These are phyloP conservation scores for Aphis craccivora DNA, from an alignment of 1,140 invertebrate genomes.

Conservation along the genomic window DNA sequence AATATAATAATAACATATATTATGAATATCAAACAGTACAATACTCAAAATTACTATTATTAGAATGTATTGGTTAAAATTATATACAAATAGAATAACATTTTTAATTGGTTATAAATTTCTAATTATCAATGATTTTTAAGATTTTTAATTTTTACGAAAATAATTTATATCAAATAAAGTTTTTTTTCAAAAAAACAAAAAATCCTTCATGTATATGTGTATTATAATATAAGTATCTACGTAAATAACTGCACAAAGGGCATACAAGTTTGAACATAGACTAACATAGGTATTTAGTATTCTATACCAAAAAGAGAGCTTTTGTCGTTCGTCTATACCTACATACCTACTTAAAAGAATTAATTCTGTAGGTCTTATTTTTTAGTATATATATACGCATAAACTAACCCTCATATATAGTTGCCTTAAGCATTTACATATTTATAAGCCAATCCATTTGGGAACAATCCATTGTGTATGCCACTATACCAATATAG, in stretches of 20 bases:
- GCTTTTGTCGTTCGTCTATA: not conserved
- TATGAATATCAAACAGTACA: too few relatives aligned
- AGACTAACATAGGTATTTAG: not conserved
- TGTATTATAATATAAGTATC: too few relatives aligned
- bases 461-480: not conserved
- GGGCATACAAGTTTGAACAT: not conserved
- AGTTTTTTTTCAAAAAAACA: not conserved
- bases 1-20: too few relatives aligned
- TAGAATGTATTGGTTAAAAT: too few relatives aligned
- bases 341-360: not conserved
- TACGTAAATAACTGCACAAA: not conserved
- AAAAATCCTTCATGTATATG: too few relatives aligned
- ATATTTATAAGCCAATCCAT: slow-evolving; percentile 33
- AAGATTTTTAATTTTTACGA: not conserved
- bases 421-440: not conserved
- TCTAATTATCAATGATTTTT: not conserved
- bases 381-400: not conserved
- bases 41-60: too few relatives aligned
- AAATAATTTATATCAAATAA: not conserved
- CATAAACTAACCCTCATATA: not conserved
- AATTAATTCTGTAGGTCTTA: not conserved
- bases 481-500: not conserved
- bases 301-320: slow-evolving; percentile 22
- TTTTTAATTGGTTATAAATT: not conserved
- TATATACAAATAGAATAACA: not conserved